A percentile compares a stretch with the other conserved stretches of the same genome.
These are phyloP conservation scores for Anoplius nigerrimus DNA, from an alignment of 2,888 invertebrate genomes.

Conservation along the genomic window DNA sequence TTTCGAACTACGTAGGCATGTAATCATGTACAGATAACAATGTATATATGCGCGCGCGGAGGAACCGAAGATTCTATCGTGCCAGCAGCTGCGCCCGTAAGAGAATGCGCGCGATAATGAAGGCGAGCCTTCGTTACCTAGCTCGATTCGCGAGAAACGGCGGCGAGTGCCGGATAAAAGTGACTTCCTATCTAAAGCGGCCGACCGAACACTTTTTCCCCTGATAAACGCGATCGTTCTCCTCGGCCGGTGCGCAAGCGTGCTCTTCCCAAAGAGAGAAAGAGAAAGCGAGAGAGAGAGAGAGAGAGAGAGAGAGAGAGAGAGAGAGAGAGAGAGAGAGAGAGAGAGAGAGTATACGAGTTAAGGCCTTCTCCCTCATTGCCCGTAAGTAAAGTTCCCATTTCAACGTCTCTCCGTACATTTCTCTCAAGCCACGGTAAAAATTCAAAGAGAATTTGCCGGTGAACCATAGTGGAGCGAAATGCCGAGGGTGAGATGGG, in stretches of 20 bases:
- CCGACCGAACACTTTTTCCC: conserved; percentile 2
- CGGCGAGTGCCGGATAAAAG: conserved; percentile 1
- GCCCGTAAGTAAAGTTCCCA: too few relatives aligned
- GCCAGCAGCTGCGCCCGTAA: conserved; percentile 43
- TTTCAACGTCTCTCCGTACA: too few relatives aligned
- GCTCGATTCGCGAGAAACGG: conserved; percentile 1
- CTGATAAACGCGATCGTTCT: not conserved
- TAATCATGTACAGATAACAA: conserved; percentile 51
- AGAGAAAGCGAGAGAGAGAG: too few relatives aligned
- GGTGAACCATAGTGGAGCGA: too few relatives aligned
- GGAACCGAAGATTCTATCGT: conserved; percentile 47
- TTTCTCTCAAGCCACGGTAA: too few relatives aligned
- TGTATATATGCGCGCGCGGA: conserved; percentile 32
- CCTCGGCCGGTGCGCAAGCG: not conserved
- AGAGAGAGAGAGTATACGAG: too few relatives aligned
- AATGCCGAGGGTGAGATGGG: too few relatives aligned
- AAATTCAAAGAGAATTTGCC: too few relatives aligned
- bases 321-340: too few relatives aligned
- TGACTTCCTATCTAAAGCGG: not conserved
- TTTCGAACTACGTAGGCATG: conserved; percentile 45
- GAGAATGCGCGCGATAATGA: conserved; percentile 38
- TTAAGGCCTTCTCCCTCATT: too few relatives aligned
- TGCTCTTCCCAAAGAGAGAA: too few relatives aligned
- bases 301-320: too few relatives aligned
- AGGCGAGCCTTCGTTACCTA: conserved; percentile 3